phyloP scores from a whole-genome alignment of 2,797 vertebrate species.

The Acipenser transmontanus region DNA sequence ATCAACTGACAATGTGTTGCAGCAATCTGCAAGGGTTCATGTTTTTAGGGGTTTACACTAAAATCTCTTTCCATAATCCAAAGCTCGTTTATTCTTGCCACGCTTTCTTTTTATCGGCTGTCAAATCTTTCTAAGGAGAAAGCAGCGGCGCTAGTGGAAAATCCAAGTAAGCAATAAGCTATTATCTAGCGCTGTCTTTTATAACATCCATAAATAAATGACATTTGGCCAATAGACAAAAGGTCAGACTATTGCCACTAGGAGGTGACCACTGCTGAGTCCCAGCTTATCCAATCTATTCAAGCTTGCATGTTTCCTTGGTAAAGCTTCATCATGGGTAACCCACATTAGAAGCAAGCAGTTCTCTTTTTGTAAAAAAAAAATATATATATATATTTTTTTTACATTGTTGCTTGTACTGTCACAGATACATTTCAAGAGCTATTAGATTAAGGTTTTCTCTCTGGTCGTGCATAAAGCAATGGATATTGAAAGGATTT shows the following conservation, averaged over 20 bases:
- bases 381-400: too few species aligned
- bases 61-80: background rate
- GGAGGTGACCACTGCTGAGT: conserved; percentile 7
- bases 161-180: conserved; percentile 1
- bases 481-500: too few species aligned
- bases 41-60: conserved; percentile 20
- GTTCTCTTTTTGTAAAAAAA: background rate
- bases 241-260: conserved; percentile 6
- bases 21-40: conserved; percentile 42
- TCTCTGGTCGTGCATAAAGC: background rate
- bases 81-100: background rate
- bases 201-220: conserved; percentile 4
- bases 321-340: background rate
- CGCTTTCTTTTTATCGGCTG: background rate
- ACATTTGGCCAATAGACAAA: conserved; percentile 9
- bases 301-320: background rate
- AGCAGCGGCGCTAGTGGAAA: background rate
- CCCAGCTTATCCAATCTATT: background rate
- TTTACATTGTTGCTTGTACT: background rate
- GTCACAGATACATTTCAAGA: background rate
- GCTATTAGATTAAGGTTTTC: background rate
- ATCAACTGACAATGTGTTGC: conserved; percentile 42
- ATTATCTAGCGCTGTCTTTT: background rate
- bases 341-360: background rate
- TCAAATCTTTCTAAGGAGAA: background rate